phyloP scores from a whole-genome alignment of 2,113 vertebrate genomes.

The Lamprotornis superbus region DNA sequence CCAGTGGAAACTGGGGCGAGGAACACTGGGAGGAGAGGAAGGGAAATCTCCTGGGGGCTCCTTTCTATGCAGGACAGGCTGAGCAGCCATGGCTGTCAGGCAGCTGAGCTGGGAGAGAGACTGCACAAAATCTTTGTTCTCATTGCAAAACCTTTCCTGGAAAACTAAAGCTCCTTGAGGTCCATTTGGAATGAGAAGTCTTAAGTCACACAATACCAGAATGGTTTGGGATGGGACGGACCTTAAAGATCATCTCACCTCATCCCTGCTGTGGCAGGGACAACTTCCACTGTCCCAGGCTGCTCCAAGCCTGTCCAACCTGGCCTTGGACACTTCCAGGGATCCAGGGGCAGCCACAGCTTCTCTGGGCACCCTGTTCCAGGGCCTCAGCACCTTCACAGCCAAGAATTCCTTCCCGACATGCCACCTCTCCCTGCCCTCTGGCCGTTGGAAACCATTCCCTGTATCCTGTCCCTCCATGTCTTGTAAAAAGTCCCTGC shows the following conservation, averaged over 20 bases:
- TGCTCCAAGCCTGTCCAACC: fast-evolving
- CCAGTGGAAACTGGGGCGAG: neutral
- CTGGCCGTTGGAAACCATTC: fast-evolving
- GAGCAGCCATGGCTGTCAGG: neutral
- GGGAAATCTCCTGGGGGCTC: neutral
- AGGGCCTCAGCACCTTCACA: fast-evolving
- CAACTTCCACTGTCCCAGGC: fast-evolving
- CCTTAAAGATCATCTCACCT: fast-evolving
- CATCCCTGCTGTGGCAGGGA: neutral
- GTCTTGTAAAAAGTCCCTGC: neutral
- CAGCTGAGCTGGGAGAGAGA: neutral
- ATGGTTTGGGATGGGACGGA: neutral
- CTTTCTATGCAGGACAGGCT: neutral
- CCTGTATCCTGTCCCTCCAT: neutral
- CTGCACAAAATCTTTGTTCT: neutral
- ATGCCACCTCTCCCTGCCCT: fast-evolving
- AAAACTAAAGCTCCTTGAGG: neutral
- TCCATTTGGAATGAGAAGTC: fast-evolving
- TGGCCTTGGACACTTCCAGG: neutral
- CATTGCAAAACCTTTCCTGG: neutral
- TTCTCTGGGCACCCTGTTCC: neutral
- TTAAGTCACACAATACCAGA: neutral
- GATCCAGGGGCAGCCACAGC: neutral
- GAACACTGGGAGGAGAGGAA: neutral
- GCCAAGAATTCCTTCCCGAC: fast-evolving